Base-by-base conservation (phyloP, 2,113 vertebrate genomes). In the Labrus mixtus region DNA sequence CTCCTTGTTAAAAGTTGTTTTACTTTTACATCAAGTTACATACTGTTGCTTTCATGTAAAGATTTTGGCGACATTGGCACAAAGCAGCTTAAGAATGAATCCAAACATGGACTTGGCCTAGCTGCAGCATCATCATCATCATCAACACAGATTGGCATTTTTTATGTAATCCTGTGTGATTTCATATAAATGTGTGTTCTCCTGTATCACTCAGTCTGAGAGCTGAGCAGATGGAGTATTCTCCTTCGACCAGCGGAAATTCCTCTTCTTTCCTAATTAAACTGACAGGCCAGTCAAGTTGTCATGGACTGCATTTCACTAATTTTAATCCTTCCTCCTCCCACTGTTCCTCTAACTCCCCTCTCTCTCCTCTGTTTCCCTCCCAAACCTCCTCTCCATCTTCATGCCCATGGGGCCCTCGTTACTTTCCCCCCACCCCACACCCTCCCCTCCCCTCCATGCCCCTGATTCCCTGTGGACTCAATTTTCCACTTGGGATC, bases 401-500 rank as follows among this genome's bases (percentile, higher is more conserved):
- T 73, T 50, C 66, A 36, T 63, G 50, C 51, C 73, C 57, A 54
- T 11, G 23, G 23, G 25, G 39, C 59, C 71, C 19, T 12, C 20
- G 43, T 65, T 53, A n/a, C 19, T 12, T 22, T 10, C 22, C 23
- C 25, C 70, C 54, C 13, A 16, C 37, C 29, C 29, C 29, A 3
- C 25, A 25, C 25, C 25, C 25, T 25, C 25, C 29, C 29, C 29
- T n/a, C 20, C 23, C 12, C 68, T 23, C 8, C 4, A 25, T 9
- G 56, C 11, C 48, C 20, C 10, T 7, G 43, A 45, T 70, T 76
- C 86, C 86, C 81, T 33, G 25, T 46, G 69, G 89, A 82, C 66
- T 54, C 20, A 33, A 91, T 86, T 82, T 93, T 91, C 88, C 90
- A 86, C 79, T 91, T 75, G 78, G 82, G 75, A 86, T 89, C 82